Evolutionary conservation across 2,113 vertebrate genomes (phyloP), one percentile per base, ranked within the genome.

Genomic region (Forbesichthys agassizii): DNA sequence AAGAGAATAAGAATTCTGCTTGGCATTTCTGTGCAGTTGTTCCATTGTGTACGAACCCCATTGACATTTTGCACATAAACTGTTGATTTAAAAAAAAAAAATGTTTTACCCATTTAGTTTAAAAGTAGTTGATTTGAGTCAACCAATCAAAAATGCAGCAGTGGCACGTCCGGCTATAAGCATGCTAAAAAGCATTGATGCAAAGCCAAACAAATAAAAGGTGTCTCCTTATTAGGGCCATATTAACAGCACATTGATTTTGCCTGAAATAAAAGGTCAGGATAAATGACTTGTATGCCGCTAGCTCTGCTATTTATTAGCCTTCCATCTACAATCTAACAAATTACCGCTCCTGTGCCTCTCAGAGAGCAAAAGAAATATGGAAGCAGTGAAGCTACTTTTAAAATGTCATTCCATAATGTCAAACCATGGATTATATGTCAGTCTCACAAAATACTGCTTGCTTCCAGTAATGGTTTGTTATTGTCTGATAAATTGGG

Each of bases 211-310:
- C 80, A 87, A 87, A 90, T 89, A 77, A 85, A 89, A 86, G 66
- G 63, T 74, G 80, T 75, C 69, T 86, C 79, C 69, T 75, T 90
- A 89, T 89, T 90, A 86, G 80, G 60, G 79, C 61, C 81, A 82
- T 87, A 90, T 93, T 90, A 91, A 86, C 82, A 61, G 73, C 80
- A 84, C 85, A 92, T 90, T 82, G 88, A 91, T 92, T 90, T 91
- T 79, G 74, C 74, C 86, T 86, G 79, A 86, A 88, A 88, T 91
- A 85, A 93, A 93, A 93, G 90, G 90, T 93, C 89, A 91, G 71
- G 77, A 89, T 81, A 92, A 91, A 91, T 91, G 84, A 82, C 85
- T 86, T 84, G 86, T 84, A 86, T 87, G 87, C 66, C 51, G 53
- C 78, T 66, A 82, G 73, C 78, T 61, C 60, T 57, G 71, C 82